Evolutionary conservation across 2,888 invertebrate genomes (phyloP).

Genomic region (Stenoptilia bipunctidactyla): DNA sequence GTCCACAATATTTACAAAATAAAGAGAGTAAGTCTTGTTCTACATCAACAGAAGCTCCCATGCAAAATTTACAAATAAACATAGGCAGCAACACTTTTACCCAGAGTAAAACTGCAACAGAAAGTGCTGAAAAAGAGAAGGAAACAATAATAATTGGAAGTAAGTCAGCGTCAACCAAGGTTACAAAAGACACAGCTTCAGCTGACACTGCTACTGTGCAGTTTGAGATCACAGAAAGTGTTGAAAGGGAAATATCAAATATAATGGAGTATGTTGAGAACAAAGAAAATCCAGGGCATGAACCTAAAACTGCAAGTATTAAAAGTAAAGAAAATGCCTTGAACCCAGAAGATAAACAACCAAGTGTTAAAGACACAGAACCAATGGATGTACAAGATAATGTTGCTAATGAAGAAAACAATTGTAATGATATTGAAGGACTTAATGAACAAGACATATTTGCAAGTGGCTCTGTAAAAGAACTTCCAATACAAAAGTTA

Average conservation of each 20-base stretch:
- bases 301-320: conserved; percentile 9
- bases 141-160: conserved; percentile 21
- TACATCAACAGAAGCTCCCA: conserved; percentile 12
- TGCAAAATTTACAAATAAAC: conserved; percentile 22
- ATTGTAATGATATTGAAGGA: conserved; percentile 26
- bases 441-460: conserved; percentile 46
- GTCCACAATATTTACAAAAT: conserved; percentile 16
- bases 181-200: conserved; percentile 43
- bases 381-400: not conserved
- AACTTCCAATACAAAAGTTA: conserved; percentile 29
- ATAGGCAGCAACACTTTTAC: conserved; percentile 10
- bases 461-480: conserved; percentile 40
- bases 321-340: not conserved
- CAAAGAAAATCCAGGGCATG: conserved; percentile 12
- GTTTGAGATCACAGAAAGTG: conserved; percentile 52
- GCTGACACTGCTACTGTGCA: conserved; percentile 46
- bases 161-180: conserved; percentile 22
- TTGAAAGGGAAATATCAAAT: conserved; percentile 46
- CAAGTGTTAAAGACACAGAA: not conserved
- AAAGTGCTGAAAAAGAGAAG: conserved; percentile 13
- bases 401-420: conserved; percentile 13
- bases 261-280: conserved; percentile 34
- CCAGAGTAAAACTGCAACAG: conserved; percentile 2
- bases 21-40: conserved; percentile 14
- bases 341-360: not conserved